A percentile compares a stretch with the other conserved stretches of the same genome.
phyloP scores from a whole-genome alignment of 1,140 invertebrate genomes.

The Hylaeus volcanicus region DNA sequence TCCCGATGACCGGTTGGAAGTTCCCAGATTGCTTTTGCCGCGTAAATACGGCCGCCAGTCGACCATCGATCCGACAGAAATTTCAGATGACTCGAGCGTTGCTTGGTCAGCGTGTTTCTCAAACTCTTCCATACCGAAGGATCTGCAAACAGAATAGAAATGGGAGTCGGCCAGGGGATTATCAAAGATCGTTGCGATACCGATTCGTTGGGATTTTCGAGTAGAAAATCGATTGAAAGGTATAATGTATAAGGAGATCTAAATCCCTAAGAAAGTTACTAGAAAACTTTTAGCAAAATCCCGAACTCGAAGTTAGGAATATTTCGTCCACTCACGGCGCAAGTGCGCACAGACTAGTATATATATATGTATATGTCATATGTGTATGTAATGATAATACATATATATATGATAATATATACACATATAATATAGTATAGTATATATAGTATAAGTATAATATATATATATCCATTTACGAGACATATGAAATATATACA shows the following conservation, averaged over 20 bases:
- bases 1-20: conserved; percentile 11
- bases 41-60: conserved; percentile 12
- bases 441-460: too few relatives aligned
- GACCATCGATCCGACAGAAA: conserved; percentile 10
- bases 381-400: too few relatives aligned
- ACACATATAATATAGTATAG: too few relatives aligned
- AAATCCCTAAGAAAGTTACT: too few relatives aligned
- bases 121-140: conserved; percentile 3
- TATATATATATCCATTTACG: too few relatives aligned
- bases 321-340: too few relatives aligned
- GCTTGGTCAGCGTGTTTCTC: neutral
- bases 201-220: neutral
- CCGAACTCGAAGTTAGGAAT: too few relatives aligned
- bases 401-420: too few relatives aligned
- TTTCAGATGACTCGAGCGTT: neutral
- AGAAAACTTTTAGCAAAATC: too few relatives aligned
- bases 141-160: neutral
- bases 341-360: too few relatives aligned
- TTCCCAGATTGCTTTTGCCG: conserved; percentile 16
- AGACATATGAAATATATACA: too few relatives aligned
- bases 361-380: too few relatives aligned
- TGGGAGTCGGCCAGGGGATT: neutral
- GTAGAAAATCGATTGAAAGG: neutral
- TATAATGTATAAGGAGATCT: neutral
- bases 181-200: neutral